Evolutionary conservation across 1,140 invertebrate species (phyloP), one percentile per base, ranked within the genome.

Genomic region (Caerostris darwini): DNA sequence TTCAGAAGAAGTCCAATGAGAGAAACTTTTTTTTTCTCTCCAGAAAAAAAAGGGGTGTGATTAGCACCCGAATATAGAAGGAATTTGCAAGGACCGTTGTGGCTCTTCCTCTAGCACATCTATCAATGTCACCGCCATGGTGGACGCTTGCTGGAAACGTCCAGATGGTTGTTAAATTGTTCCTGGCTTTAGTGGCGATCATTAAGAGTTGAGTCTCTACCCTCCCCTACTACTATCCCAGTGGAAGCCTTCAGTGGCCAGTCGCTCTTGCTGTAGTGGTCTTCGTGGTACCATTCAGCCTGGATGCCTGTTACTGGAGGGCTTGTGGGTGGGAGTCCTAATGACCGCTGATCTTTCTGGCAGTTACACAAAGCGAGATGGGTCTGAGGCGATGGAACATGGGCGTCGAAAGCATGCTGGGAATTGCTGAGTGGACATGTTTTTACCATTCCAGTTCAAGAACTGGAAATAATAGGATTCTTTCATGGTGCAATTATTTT

Each of bases 81-180:
- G 86, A 88, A 88, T 88, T 88, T 67, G 34, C 57, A n/a, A 17
- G 7, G 61, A 88, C 61, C 58, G 86, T 88, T 61, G 58, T 54
- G 19, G 34, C 34, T 87, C 85, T 87, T 87, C 85, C 59, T 77
- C n/a, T 1, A 64, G 85, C 61, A 71, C 88, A 90, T 90, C 88
- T 71, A 90, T 90, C 88, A 90, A 64, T 90, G 88, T 90, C 88
- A 90, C 14, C n/a, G 67, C 50, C 10, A 53, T 88, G 2, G 34
- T 34, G 86, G 58, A 14, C 58, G 86, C 10, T 64, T 14, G 7
- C 61, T 67, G 86, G 64, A 90, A 71, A 14, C 50, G 61, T 54
- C 88, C 88, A 90, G 67, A 90, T 90, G 67, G 88, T 90, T 90
- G 88, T 90, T 90, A 90, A 90, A 90, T 90, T 90, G 88, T 90